These are phyloP conservation scores for Corydoras maculifer DNA, from an alignment of 2,113 vertebrate genomes.

Conservation along the genomic window DNA sequence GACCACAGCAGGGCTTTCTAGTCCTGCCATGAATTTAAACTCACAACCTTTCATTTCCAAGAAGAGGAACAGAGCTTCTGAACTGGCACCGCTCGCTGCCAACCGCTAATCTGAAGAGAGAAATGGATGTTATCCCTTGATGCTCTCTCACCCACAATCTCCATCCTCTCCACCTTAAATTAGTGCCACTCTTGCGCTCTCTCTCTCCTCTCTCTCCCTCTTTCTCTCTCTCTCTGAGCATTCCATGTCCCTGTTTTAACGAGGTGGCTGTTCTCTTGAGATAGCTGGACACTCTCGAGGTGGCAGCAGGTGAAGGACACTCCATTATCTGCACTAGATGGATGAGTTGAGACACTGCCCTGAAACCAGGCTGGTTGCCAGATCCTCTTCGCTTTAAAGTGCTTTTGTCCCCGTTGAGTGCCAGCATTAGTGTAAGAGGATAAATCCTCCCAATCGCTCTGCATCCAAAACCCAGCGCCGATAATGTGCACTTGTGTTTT, in stretches of 20 bases:
- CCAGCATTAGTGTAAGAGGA: slow-evolving; percentile 56
- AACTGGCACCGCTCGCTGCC: slow-evolving; percentile 4
- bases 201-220: slow-evolving; percentile 1
- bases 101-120: slow-evolving; percentile 5
- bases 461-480: background rate
- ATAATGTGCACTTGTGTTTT: slow-evolving; percentile 27
- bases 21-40: background rate
- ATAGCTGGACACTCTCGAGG: slow-evolving; percentile 70
- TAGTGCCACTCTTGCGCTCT: background rate
- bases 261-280: slow-evolving; percentile 63
- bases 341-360: slow-evolving; percentile 68
- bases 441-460: slow-evolving; percentile 47
- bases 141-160: slow-evolving; percentile 8
- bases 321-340: slow-evolving; percentile 70
- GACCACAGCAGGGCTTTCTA: no score
- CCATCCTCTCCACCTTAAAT: slow-evolving; percentile 11
- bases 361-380: slow-evolving; percentile 66
- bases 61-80: background rate
- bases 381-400: slow-evolving; percentile 64
- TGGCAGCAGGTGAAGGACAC: slow-evolving; percentile 65
- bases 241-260: slow-evolving; percentile 47
- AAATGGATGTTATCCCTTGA: slow-evolving; percentile 4
- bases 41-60: background rate
- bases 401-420: slow-evolving; percentile 63
- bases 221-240: background rate